Conservation (phyloP, 2,113 vertebrate genomes). For the Pungitius pungitius region DNA sequence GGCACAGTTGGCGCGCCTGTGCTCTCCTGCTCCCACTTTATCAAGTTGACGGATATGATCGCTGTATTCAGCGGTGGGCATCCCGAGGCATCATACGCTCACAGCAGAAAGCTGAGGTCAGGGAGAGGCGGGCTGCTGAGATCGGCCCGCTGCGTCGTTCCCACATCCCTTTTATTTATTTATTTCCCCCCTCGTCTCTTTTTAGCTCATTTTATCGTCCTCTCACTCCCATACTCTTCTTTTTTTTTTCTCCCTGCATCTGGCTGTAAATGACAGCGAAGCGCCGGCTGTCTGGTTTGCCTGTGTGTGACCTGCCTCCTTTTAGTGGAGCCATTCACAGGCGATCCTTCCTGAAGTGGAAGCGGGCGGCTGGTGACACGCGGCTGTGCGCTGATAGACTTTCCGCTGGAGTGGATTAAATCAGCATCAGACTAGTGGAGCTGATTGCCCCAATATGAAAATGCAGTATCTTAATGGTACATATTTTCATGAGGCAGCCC, state of each 20-base stretch:
- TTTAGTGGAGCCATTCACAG: slow-evolving; percentile 59
- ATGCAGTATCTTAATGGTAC: slow-evolving; percentile 98
- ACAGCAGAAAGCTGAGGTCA: slow-evolving; percentile 69
- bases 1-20: slow-evolving; percentile 66
- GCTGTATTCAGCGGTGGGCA: slow-evolving; percentile 65
- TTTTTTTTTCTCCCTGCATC: slow-evolving; percentile 40
- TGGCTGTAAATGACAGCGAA: slow-evolving; percentile 64
- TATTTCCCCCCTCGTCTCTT: slow-evolving; percentile 20
- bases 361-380: slow-evolving; percentile 82
- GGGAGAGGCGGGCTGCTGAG: slow-evolving; percentile 59
- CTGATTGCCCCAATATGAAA: slow-evolving; percentile 96
- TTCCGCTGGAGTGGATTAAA: slow-evolving; percentile 98
- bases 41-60: slow-evolving; percentile 75
- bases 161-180: slow-evolving; percentile 49
- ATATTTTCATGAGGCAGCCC: slow-evolving; percentile 97
- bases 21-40: slow-evolving; percentile 68
- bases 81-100: slow-evolving; percentile 70
- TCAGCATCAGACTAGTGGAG: slow-evolving; percentile 95
- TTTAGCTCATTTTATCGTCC: slow-evolving; percentile 48
- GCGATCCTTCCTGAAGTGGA: slow-evolving; percentile 69
- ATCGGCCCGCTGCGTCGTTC: slow-evolving; percentile 66
- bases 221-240: slow-evolving; percentile 17
- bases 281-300: slow-evolving; percentile 55
- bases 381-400: slow-evolving; percentile 96
- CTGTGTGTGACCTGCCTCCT: slow-evolving; percentile 65